These are phyloP conservation scores for Murina feae DNA, from an alignment of 2,113 vertebrate genomes.

Conservation along the genomic window DNA sequence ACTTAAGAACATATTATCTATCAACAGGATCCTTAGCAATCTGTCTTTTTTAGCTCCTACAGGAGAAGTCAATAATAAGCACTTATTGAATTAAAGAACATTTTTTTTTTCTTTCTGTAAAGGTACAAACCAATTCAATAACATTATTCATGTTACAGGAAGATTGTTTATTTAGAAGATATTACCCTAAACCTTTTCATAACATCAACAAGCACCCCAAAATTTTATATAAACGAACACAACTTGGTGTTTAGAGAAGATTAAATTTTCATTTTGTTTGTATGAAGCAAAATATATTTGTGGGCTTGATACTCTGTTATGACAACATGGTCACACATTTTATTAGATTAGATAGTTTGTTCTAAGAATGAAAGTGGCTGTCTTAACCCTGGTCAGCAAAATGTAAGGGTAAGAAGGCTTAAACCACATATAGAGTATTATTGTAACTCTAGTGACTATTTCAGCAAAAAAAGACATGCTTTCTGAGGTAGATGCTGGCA, in stretches of 20 bases:
- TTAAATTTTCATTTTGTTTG: neutral
- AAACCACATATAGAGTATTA: neutral
- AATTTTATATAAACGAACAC: neutral
- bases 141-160: neutral
- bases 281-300: neutral
- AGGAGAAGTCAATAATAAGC: neutral
- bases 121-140: neutral
- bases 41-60: neutral
- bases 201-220: neutral
- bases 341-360: neutral
- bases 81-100: neutral
- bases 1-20: neutral
- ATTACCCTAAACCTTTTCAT: neutral
- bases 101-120: conserved; percentile 19
- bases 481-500: neutral
- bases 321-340: neutral
- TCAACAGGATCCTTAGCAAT: neutral
- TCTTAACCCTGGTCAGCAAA: neutral
- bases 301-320: neutral
- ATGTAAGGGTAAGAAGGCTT: neutral
- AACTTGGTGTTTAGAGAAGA: neutral
- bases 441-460: neutral
- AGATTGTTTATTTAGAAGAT: neutral
- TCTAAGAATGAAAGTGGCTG: neutral
- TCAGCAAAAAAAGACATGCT: neutral